Evolutionary conservation across 2,113 vertebrate species (phyloP).

Genomic region (Pangasianodon hypophthalmus): DNA sequence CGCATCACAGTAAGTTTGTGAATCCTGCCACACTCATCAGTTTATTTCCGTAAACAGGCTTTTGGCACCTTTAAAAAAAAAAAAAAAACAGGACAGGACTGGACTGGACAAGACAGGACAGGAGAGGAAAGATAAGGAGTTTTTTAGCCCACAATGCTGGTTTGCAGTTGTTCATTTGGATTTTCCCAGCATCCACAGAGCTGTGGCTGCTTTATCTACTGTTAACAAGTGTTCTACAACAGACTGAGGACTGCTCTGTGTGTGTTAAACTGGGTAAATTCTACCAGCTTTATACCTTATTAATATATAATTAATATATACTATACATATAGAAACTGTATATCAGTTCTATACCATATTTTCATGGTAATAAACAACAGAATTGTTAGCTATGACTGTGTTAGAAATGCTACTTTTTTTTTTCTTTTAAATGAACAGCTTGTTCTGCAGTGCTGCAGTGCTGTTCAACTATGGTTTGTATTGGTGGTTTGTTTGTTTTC

Average conservation of each 20-base stretch:
- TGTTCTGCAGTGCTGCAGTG: not conserved
- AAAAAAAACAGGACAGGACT: not conserved
- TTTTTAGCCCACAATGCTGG: not conserved
- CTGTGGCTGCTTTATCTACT: not conserved
- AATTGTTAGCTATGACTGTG: not conserved
- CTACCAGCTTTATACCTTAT: not conserved
- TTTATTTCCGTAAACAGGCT: constrained; percentile 1
- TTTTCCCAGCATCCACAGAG: not conserved
- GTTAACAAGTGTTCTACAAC: not conserved
- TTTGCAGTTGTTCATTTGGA: not conserved
- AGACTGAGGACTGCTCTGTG: not conserved
- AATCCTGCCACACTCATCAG: not conserved
- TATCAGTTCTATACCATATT: not conserved
- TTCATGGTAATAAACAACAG: not conserved
- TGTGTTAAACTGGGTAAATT: not conserved
- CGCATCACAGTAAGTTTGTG: not conserved
- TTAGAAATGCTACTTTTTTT: not conserved
- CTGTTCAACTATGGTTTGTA: not conserved
- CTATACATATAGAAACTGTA: too few relatives aligned
- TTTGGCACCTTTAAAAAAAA: not conserved
- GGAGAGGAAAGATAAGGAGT: too few relatives aligned
- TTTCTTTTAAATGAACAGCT: not conserved
- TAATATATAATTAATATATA: too few relatives aligned
- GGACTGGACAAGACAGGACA: not conserved
- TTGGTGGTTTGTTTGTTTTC: not conserved